Evolutionary conservation across 2,888 invertebrate species (phyloP).

Genomic region (Ichneumoninae sp.): DNA sequence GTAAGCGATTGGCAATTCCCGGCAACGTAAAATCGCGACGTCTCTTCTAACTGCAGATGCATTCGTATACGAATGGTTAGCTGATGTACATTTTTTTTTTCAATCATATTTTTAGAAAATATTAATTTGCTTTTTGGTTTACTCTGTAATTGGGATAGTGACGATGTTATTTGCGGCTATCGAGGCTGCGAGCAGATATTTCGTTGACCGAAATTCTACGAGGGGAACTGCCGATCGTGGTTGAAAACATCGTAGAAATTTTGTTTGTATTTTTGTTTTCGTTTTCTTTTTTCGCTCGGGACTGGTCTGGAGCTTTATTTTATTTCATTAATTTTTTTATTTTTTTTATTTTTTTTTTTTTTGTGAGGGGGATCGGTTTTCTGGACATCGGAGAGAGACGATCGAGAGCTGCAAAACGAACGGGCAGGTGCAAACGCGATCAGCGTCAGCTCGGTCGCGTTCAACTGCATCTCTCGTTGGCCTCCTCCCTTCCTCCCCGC

Average conservation of each 20-base stretch:
- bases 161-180: not conserved
- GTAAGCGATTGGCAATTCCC: constrained; percentile 35
- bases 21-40: constrained; percentile 55
- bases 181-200: not conserved
- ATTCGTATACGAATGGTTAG: not conserved
- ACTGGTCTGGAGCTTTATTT: not conserved
- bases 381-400: constrained; percentile 32
- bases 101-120: not conserved
- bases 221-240: not conserved
- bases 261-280: constrained; percentile 16
- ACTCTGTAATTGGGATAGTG: not conserved
- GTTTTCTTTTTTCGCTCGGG: not conserved
- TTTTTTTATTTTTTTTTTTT: not conserved
- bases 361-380: constrained; percentile 2
- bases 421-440: constrained; percentile 66
- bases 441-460: constrained; percentile 62
- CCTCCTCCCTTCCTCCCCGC: constrained; percentile 30
- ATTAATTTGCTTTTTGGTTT: not conserved
- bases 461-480: constrained; percentile 57
- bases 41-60: constrained; percentile 12
- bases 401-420: constrained; percentile 43
- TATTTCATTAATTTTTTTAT: not conserved
- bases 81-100: constrained; percentile 1
- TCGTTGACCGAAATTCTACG: constrained; percentile 6
- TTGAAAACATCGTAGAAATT: constrained; percentile 14